Base-by-base conservation (phyloP, 2,888 invertebrate species). In the Trachelus iudaicus region DNA sequence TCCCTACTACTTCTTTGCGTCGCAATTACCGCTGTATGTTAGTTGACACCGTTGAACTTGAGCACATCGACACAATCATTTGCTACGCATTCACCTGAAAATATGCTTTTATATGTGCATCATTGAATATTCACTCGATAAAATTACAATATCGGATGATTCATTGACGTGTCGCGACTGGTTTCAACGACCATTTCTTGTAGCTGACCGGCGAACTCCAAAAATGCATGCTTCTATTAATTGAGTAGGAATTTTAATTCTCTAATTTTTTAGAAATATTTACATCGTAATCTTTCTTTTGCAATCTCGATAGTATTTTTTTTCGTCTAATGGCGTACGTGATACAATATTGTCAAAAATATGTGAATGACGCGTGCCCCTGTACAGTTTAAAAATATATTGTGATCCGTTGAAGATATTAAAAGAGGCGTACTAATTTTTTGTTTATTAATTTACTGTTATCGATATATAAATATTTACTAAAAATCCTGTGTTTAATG, bases 1-100 rank as follows among this genome's bases (percentile, higher is more conserved):
- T 56, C 56, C 56, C 56, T 56, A 56, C 56, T 23, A 56, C 56
- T 56, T 56, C 84, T 81, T 81, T 83, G 81, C 84, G 83, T 82
- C 84, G 83, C 79, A 85, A 81, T 82, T 81, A 34, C 69, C 73
- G 37, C 77, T 73, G 73, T 56, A 56, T 23, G 56, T 56, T 56
- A 56, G 23, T 23, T 56, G 56, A 56, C 56, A 56, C 56, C 23
- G 56, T 23, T 56, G 56, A 56, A 56, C 56, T 56, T 56, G 23
- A 56, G 56, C 56, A 23, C 56, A 56, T 56, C 56, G 56, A 23
- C 56, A 56, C 23, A 15, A 56, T 56, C 23, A 56, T 56, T 56
- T 56, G 56, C 56, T 56, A 56, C 56, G 56, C 23, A 56, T 56
- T 56, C 56, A 56, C 56, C 56, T 56, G 23, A 15, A 23, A 56